A percentile compares a stretch with the other conserved stretches of the same genome.
phyloP scores from a whole-genome alignment of 2,888 invertebrate species.

The Glaucopsyche alexis region DNA sequence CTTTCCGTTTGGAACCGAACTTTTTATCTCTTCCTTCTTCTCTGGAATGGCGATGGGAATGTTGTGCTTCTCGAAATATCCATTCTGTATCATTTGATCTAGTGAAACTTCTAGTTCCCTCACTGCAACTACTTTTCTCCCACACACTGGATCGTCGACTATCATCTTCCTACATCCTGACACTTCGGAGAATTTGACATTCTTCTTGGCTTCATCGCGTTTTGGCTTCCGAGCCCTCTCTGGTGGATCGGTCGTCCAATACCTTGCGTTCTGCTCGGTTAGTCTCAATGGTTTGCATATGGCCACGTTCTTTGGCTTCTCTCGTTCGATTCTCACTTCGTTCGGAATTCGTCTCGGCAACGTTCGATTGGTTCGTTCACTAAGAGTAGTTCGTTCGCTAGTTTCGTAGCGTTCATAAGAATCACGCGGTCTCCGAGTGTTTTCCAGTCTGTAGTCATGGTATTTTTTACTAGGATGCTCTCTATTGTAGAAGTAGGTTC shows the following conservation, averaged over 20 bases:
- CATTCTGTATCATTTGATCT: constrained; percentile 76
- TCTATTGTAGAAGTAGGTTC: constrained; percentile 63
- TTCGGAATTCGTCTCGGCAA: constrained; percentile 40
- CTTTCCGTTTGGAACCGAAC: constrained; percentile 62
- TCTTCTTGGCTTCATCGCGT: constrained; percentile 70
- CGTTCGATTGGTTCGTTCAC: constrained; percentile 38
- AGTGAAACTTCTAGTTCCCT: constrained; percentile 73
- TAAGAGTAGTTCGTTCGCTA: constrained; percentile 38
- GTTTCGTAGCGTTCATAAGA: constrained; percentile 56
- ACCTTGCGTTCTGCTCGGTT: constrained; percentile 63
- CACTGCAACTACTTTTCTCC: constrained; percentile 69
- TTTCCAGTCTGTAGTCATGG: constrained; percentile 72
- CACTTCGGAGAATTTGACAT: constrained; percentile 75
- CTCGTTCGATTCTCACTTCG: constrained; percentile 37
- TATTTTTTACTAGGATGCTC: constrained; percentile 62
- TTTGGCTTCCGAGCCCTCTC: constrained; percentile 55
- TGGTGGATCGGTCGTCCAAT: constrained; percentile 68
- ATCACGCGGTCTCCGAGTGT: constrained; percentile 51
- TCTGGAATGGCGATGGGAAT: constrained; percentile 64
- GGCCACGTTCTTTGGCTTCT: constrained; percentile 62
- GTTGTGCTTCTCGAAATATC: constrained; percentile 74
- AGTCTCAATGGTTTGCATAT: constrained; percentile 69
- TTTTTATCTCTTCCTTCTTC: constrained; percentile 54
- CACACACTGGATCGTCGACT: constrained; percentile 68
- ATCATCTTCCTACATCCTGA: constrained; percentile 74